phyloP scores from a whole-genome alignment of 2,888 invertebrate genomes.

The Hirtodrosophila confusa region DNA sequence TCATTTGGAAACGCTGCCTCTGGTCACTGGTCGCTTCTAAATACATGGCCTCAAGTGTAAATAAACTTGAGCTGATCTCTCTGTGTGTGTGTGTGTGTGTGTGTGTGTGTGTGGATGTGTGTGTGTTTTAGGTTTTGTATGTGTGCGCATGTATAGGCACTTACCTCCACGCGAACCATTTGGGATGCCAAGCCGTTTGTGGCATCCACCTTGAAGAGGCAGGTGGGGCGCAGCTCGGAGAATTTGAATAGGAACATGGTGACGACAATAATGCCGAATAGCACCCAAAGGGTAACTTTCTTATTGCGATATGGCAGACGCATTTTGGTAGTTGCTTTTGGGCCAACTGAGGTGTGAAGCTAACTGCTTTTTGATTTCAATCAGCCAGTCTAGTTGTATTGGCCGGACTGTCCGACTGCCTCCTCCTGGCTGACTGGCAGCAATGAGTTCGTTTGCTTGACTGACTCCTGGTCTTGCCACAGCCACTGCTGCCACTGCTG shows the following conservation, averaged over 20 bases:
- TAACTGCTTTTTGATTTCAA: conserved; percentile 45
- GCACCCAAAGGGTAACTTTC: conserved; percentile 83
- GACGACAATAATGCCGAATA: conserved; percentile 82
- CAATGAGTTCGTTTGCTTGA: background rate
- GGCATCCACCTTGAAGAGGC: conserved; percentile 82
- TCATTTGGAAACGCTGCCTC: conserved; percentile 44
- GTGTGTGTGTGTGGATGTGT: background rate
- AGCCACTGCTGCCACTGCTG: background rate
- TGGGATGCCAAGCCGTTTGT: conserved; percentile 71
- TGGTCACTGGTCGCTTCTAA: conserved; percentile 27
- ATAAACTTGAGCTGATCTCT: conserved; percentile 33
- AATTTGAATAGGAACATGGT: conserved; percentile 84
- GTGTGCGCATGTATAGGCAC: conserved; percentile 35
- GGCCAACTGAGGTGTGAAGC: conserved; percentile 33
- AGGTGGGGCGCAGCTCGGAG: conserved; percentile 83
- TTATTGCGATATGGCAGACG: conserved; percentile 84
- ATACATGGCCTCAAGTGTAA: conserved; percentile 39
- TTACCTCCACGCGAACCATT: conserved; percentile 83
- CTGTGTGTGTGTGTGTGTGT: conserved; percentile 4
- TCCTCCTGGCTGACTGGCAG: conserved; percentile 2
- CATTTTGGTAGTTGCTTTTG: conserved; percentile 66
- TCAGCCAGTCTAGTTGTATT: conserved; percentile 31
- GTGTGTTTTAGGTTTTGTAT: conserved; percentile 9
- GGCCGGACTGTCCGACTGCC: conserved; percentile 10
- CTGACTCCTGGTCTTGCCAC: background rate